Conservation (phyloP, 2,113 vertebrate genomes). For the Arenaria interpres region DNA sequence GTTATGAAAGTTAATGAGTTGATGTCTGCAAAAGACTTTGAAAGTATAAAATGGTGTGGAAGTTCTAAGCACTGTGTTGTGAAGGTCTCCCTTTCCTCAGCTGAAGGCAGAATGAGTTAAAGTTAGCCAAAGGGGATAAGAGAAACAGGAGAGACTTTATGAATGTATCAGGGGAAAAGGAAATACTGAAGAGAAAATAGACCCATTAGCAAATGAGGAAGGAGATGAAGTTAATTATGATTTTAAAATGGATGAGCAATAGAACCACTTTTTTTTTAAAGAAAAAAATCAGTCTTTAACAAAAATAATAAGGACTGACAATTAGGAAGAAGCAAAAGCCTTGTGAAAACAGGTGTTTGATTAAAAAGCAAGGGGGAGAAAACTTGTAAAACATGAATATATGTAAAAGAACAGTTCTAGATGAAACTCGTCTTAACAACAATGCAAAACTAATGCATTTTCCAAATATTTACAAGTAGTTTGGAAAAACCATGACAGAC, state of each 20-base stretch:
- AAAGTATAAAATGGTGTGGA: not conserved
- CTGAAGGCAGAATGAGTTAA: slow-evolving; percentile 51
- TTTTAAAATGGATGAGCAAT: slow-evolving; percentile 73
- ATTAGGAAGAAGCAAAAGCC: slow-evolving; percentile 27
- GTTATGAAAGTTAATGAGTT: slow-evolving; percentile 36
- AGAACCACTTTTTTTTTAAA: slow-evolving; percentile 17
- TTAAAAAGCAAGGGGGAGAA: slow-evolving; percentile 64
- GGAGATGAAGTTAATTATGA: slow-evolving; percentile 77
- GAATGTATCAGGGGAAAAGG: slow-evolving; percentile 50
- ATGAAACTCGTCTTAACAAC: slow-evolving; percentile 44
- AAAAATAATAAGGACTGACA: slow-evolving; percentile 53
- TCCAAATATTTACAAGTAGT: not conserved
- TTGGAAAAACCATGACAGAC: not conserved
- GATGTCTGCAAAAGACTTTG: slow-evolving; percentile 16
- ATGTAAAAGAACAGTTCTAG: slow-evolving; percentile 49
- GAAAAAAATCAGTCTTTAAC: slow-evolving; percentile 51
- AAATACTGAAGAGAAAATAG: slow-evolving; percentile 63
- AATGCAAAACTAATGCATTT: not conserved
- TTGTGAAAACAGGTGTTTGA: slow-evolving; percentile 71
- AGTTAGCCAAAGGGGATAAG: slow-evolving; percentile 40
- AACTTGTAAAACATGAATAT: slow-evolving; percentile 39
- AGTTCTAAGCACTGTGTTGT: not conserved
- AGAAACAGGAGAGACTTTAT: slow-evolving; percentile 29
- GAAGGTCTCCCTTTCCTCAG: not conserved
- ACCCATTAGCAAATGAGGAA: slow-evolving; percentile 71